A percentile compares a stretch with the other conserved stretches of the same genome.
These are phyloP conservation scores for Gallinago stenura DNA, from an alignment of 2,797 vertebrate species.

Conservation along the genomic window DNA sequence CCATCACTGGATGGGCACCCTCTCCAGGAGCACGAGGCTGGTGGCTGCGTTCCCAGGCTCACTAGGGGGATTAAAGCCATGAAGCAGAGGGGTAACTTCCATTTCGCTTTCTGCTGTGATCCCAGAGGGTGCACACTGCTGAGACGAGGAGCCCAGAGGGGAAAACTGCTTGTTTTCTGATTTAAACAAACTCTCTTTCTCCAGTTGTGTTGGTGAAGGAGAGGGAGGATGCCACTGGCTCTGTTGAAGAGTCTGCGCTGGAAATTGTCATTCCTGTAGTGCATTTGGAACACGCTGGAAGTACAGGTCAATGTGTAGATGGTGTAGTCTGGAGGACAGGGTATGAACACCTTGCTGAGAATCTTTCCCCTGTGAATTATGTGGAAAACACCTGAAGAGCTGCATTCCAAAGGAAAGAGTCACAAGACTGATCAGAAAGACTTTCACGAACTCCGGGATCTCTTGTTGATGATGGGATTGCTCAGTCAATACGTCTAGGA, in stretches of 20 bases:
- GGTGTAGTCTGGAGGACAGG: not conserved
- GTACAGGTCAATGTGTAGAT: not conserved
- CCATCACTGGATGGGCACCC: not conserved
- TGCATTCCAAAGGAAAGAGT: not conserved
- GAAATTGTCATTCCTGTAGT: not conserved
- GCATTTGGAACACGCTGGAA: not conserved
- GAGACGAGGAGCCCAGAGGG: not conserved
- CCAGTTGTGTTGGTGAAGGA: not conserved
- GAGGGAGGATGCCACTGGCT: not conserved
- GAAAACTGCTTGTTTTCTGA: not conserved
- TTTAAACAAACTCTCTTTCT: not conserved
- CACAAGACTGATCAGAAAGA: not conserved
- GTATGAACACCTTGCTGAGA: not conserved
- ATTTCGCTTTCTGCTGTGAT: not conserved
- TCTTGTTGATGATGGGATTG: not conserved
- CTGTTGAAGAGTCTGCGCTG: not conserved
- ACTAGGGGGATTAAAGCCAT: not conserved
- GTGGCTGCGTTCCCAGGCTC: not conserved
- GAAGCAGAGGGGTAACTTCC: not conserved
- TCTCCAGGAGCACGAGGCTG: not conserved
- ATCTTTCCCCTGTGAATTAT: not conserved
- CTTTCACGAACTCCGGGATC: fast-evolving
- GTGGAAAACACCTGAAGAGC: not conserved
- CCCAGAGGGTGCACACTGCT: not conserved
- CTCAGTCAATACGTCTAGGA: not conserved